These are phyloP conservation scores for Drosophila atroscutellata DNA, from an alignment of 2,888 invertebrate species.

Conservation along the genomic window DNA sequence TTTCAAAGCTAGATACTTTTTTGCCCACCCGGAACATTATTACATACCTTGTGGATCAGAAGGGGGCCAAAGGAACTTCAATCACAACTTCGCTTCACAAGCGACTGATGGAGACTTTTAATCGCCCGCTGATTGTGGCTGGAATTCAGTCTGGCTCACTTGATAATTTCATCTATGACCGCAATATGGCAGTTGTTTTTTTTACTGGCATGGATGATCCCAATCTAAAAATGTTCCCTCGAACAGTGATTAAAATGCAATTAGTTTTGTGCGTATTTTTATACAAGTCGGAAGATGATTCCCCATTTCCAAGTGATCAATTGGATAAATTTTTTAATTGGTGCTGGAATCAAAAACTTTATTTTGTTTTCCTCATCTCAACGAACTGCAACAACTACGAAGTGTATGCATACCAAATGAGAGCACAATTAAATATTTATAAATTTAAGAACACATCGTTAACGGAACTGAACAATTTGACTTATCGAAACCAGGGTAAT, in stretches of 20 bases:
- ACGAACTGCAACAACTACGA: background rate
- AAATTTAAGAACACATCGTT: background rate
- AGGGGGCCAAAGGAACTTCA: background rate
- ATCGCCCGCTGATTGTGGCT: conserved; percentile 13
- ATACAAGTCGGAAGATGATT: background rate
- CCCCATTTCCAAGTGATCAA: background rate
- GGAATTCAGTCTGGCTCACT: conserved; percentile 5
- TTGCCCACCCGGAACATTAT: background rate
- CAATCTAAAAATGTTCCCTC: background rate
- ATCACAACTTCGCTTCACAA: background rate
- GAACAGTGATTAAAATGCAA: background rate
- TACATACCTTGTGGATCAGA: background rate
- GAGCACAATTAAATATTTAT: rapidly evolving
- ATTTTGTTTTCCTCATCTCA: rapidly evolving
- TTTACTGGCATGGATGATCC: conserved; percentile 5
- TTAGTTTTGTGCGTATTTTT: background rate
- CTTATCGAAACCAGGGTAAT: rapidly evolving
- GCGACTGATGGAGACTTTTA: conserved; percentile 6
- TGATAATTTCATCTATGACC: background rate
- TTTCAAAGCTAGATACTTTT: background rate
- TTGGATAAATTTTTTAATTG: background rate
- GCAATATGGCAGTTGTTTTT: background rate
- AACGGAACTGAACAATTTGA: background rate
- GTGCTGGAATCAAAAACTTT: background rate
- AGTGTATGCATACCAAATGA: background rate